A percentile compares a stretch with the other conserved stretches of the same genome.
phyloP scores from a whole-genome alignment of 2,888 invertebrate genomes.

The Hydriomena furcata region DNA sequence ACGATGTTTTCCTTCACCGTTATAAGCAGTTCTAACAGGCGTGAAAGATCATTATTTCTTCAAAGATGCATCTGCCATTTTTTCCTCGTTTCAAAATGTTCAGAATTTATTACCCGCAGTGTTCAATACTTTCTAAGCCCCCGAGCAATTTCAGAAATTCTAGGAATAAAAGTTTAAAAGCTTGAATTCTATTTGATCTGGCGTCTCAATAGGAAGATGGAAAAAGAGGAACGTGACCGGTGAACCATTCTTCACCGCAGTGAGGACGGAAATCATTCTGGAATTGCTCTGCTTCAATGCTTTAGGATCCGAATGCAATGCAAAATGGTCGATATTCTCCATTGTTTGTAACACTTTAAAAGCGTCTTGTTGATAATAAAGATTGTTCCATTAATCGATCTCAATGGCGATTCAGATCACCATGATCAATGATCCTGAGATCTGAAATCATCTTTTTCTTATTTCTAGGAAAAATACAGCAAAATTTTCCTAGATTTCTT shows the following conservation, averaged over 20 bases:
- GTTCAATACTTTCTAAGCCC: conserved; percentile 10
- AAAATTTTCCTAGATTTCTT: too few species aligned
- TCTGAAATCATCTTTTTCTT: too few species aligned
- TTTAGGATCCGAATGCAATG: too few species aligned
- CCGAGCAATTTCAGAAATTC: conserved; percentile 8
- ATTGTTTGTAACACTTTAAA: too few species aligned
- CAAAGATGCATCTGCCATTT: neutral
- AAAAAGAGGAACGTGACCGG: conserved; percentile 16
- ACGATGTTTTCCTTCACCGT: too few species aligned
- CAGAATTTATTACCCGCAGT: neutral
- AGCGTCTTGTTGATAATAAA: too few species aligned
- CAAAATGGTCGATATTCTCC: too few species aligned
- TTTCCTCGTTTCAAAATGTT: neutral
- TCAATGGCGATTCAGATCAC: too few species aligned
- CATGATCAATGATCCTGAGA: too few species aligned
- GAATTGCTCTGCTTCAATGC: conserved; percentile 1
- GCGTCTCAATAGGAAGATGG: conserved; percentile 16
- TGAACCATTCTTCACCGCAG: conserved; percentile 11
- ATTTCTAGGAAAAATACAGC: too few species aligned
- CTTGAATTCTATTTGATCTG: conserved; percentile 18
- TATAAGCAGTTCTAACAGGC: too few species aligned
- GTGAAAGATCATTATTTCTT: neutral
- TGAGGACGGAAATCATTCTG: conserved; percentile 12
- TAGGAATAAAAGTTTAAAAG: conserved; percentile 13
- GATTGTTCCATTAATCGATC: too few species aligned